Conservation (phyloP, 2,797 vertebrate species). For the Halcyon leucocephala region DNA sequence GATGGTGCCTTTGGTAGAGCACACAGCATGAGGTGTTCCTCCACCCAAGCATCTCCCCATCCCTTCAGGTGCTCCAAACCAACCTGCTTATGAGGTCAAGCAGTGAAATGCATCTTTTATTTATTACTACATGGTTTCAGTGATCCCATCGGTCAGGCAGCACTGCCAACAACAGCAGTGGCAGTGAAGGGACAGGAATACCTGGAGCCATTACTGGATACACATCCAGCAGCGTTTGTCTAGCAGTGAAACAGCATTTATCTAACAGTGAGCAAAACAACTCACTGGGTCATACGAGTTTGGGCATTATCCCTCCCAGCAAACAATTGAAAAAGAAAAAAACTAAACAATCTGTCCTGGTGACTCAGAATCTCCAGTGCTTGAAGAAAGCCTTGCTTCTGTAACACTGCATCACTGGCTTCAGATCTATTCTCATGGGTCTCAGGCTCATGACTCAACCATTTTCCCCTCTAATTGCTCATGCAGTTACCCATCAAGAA, state of each 20-base stretch:
- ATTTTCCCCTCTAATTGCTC: not conserved
- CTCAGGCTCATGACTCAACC: slow-evolving; percentile 40
- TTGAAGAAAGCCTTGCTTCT: slow-evolving; percentile 33
- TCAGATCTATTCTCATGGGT: slow-evolving; percentile 39
- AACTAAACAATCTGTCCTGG: slow-evolving; percentile 50
- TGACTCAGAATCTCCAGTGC: slow-evolving; percentile 43
- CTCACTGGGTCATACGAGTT: not conserved
- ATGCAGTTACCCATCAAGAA: not conserved
- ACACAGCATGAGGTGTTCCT: not conserved
- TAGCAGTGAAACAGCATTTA: not conserved
- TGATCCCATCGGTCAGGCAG: not conserved
- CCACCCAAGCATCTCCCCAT: not conserved
- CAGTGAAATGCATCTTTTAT: not conserved
- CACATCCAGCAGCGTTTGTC: not conserved
- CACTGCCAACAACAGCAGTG: not conserved
- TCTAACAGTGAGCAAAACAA: not conserved
- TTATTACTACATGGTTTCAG: not conserved
- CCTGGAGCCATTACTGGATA: not conserved
- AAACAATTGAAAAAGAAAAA: not conserved
- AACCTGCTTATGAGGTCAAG: not conserved
- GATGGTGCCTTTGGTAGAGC: not conserved
- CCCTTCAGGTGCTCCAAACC: not conserved
- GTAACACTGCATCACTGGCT: slow-evolving; percentile 10
- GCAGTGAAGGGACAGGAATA: not conserved
- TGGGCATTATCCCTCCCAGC: not conserved